Evolutionary conservation across 2,797 vertebrate genomes (phyloP), one percentile per base, ranked within the genome.

Genomic region (Streptopelia turtur): DNA sequence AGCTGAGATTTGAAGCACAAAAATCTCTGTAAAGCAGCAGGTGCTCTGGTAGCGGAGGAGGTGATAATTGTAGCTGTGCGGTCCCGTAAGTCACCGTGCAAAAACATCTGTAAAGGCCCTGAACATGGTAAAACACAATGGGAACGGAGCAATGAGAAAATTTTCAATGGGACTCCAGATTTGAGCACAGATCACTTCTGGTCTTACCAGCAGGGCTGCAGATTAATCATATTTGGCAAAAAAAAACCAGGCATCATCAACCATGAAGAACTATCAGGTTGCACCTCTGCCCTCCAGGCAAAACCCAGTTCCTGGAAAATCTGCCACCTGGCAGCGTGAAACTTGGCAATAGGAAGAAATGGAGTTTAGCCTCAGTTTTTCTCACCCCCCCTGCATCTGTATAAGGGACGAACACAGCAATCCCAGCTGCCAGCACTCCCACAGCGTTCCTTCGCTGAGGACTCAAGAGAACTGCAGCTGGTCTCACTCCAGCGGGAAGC

Each of bases 361-460:
- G 4, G 35, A 60, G 69, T 13, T 78, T 21, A 31, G 45, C 61
- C 39, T 64, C 33, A 15, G 5, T 16, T 53, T 25, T 64, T 23
- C 25, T 59, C 52, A 33, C 39, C 13, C 18, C n/a, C 33, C n/a
- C 55, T 49, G 20, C 10, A 52, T 27, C 27, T 41, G 22, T 11
- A 11, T 3, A 15, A 55, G 43, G 30, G 39, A 64, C 31, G 55
- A 28, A 30, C 2, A 27, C 1, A 17, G 65, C 56, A 41, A 31
- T 7, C 30, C 11, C n/a, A 63, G 20, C n/a, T 18, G 6, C 22
- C 8, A 23, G 52, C 35, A 39, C 52, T 60, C 12, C 5, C 39
- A 16, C 0, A 0, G 23, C 1, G 0, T 24, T 76, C 43, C 72
- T 75, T 21, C 69, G 18, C 37, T 2, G 6, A 61, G 30, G 30